Percentiles rank a stretch among this genome's conserved stretches.
Evolutionary conservation across 2,797 vertebrate genomes (phyloP).

Genomic region (Selene dorsalis): DNA sequence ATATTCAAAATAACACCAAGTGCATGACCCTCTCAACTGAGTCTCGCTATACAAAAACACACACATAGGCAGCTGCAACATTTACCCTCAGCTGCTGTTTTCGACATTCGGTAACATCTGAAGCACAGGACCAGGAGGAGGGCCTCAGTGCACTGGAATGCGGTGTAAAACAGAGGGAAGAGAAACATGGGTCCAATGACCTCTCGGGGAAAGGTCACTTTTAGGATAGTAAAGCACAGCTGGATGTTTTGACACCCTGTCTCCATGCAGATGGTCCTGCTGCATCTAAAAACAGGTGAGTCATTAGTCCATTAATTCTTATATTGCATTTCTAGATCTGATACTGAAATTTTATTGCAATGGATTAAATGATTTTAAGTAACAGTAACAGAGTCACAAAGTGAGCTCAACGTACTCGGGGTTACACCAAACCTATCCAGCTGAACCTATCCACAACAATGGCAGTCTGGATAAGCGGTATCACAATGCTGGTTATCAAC

Average conservation of each 20-base stretch:
- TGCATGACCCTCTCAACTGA: background rate
- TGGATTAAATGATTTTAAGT: background rate
- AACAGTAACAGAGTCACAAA: background rate
- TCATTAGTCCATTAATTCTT: background rate
- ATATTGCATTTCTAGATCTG: background rate
- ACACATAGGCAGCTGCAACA: conserved; percentile 60
- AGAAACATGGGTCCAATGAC: conserved; percentile 86
- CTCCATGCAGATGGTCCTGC: conserved; percentile 86
- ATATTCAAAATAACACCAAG: conserved; percentile 1
- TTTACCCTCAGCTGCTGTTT: conserved; percentile 74
- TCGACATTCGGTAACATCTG: conserved; percentile 79
- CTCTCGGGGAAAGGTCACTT: conserved; percentile 83
- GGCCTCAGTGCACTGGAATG: conserved; percentile 85
- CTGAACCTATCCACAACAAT: too few species aligned
- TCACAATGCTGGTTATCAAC: too few species aligned
- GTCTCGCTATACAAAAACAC: conserved; percentile 30
- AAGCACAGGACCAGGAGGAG: conserved; percentile 84
- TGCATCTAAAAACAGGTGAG: conserved; percentile 74
- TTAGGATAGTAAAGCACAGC: conserved; percentile 87
- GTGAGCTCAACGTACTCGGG: too few species aligned
- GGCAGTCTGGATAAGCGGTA: too few species aligned
- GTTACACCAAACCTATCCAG: too few species aligned
- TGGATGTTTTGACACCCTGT: conserved; percentile 90
- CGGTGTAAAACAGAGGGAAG: conserved; percentile 88
- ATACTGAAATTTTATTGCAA: background rate